Conservation (phyloP, 2,888 invertebrate species). For the Drosophila vallismaia region DNA sequence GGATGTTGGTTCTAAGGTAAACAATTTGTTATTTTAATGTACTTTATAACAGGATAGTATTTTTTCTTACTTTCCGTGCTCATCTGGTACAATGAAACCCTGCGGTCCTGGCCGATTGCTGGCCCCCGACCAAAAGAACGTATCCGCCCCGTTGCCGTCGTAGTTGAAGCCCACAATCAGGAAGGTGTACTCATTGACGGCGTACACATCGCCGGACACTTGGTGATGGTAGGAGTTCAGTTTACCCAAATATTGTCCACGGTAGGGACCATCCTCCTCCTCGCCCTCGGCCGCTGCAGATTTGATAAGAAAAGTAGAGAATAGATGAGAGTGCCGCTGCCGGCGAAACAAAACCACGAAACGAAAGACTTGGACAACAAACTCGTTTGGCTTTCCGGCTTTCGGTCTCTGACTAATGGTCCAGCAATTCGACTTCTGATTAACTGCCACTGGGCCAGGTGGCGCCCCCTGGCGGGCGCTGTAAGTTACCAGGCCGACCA, state of each 20-base stretch:
- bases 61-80: slow-evolving; percentile 89
- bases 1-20: slow-evolving; percentile 89
- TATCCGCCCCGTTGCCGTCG: slow-evolving; percentile 95
- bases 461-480: slow-evolving; percentile 33
- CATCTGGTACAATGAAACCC: slow-evolving; percentile 95
- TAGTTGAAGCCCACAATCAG: slow-evolving; percentile 93
- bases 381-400: slow-evolving; percentile 45
- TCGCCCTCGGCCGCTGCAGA: slow-evolving; percentile 42
- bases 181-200: slow-evolving; percentile 93
- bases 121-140: slow-evolving; percentile 97
- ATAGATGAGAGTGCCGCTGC: neutral
- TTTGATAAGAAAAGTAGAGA: slow-evolving; percentile 4
- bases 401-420: slow-evolving; percentile 56
- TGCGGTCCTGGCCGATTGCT: slow-evolving; percentile 93
- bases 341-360: slow-evolving; percentile 11
- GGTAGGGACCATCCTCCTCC: slow-evolving; percentile 89
- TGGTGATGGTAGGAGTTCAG: slow-evolving; percentile 95
- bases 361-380: slow-evolving; percentile 41
- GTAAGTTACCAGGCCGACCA: slow-evolving; percentile 6
- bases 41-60: too few species aligned
- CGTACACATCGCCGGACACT: slow-evolving; percentile 94
- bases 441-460: slow-evolving; percentile 42
- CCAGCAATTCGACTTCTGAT: slow-evolving; percentile 38
- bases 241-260: slow-evolving; percentile 92
- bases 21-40: too few species aligned